Evolutionary conservation across 1,140 invertebrate species (phyloP), one percentile per base, ranked within the genome.

Genomic region (Aphis craccivora): DNA sequence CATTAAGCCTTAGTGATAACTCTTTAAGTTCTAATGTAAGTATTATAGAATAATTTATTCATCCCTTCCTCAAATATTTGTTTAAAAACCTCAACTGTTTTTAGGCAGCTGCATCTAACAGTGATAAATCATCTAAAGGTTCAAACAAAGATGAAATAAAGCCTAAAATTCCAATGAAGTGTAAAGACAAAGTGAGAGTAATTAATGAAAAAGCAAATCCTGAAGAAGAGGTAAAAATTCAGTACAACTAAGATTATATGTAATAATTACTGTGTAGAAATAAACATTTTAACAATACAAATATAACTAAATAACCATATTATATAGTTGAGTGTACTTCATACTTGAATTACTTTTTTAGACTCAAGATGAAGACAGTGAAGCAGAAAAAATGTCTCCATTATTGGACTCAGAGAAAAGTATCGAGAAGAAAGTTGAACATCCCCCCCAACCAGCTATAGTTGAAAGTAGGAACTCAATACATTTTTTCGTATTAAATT

Each of bases 321-420:
- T 84, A 88, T 35, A 30, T 22, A 53, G 35, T 89, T 35, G 1
- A 89, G 22, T 9, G 53, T 20, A 87, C 20, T 87, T 86, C 25
- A 30, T 45, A 25, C 40, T 45, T 45, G 30, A 8, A 30, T 45
- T 5, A 43, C 37, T 30, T 40, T 94, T 93, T 94, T 95, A 96
- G 94, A 96, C 96, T 67, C 95, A 96, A 91, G 97, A 97, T 95
- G 97, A 97, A 94, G 97, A 98, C 94, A 98, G 97, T 94, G 97
- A 98, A 95, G 97, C 97, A 45, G 97, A 98, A 95, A 97, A 97
- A 94, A 95, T 98, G 40, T 98, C 97, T 55, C 97, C 97, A 11
- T 95, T 98, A 9, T 95, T 98, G 14, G 96, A 94, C 51, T 94
- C 92, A 37, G 94, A 90, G 8, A 93, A 93, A 40, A 91, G 22